Conservation (phyloP, 2,113 vertebrate species). For the Equus quagga region DNA sequence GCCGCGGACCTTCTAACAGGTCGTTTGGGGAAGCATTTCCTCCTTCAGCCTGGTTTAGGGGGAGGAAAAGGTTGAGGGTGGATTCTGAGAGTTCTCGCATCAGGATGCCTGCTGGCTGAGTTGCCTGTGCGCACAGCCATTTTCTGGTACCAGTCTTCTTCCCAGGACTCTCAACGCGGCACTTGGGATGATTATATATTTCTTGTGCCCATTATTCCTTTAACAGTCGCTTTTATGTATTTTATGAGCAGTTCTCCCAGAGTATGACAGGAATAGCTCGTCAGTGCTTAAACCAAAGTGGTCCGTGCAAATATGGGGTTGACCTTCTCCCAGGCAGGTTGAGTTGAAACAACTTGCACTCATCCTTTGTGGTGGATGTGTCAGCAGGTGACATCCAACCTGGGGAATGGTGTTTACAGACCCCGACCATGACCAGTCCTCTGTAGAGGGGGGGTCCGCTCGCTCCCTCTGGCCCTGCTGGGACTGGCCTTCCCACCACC, state of each 20-base stretch:
- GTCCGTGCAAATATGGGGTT: background rate
- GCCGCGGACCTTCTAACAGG: background rate
- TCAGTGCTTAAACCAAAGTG: background rate
- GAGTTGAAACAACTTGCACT: background rate
- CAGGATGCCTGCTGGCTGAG: background rate
- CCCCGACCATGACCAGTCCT: background rate
- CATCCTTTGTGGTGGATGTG: too few species aligned
- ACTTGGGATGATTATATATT: background rate
- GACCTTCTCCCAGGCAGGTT: background rate
- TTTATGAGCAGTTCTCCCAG: background rate
- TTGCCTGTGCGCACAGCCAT: background rate
- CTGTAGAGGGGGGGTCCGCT: background rate
- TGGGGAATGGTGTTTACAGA: rapidly evolving
- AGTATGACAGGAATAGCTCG: background rate
- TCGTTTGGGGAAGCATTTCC: background rate
- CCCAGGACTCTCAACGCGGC: background rate
- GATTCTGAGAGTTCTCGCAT: background rate
- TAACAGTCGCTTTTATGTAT: background rate
- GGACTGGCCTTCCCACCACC: background rate
- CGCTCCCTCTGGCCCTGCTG: background rate
- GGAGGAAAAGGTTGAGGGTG: background rate
- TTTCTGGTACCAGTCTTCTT: background rate
- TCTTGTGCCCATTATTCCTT: background rate
- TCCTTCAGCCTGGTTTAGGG: background rate
- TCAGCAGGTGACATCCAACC: background rate